Evolutionary conservation across 2,113 vertebrate genomes (phyloP).

Genomic region (Mormyrus iriodes): DNA sequence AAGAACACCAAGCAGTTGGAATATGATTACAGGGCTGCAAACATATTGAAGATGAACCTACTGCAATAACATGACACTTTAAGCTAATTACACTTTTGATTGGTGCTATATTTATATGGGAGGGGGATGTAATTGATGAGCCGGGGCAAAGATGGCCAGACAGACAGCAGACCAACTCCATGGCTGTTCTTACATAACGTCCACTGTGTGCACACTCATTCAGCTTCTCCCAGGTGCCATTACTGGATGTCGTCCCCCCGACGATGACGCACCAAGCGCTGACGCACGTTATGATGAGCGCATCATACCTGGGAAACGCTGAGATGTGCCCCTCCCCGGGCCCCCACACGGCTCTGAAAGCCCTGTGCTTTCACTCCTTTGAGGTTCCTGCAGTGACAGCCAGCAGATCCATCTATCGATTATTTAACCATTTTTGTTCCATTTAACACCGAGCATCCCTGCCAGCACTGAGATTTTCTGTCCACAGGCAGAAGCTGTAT

Average conservation of each 20-base stretch:
- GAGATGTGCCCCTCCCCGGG: neutral
- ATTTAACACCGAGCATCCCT: neutral
- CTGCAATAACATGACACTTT: neutral
- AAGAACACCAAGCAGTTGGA: neutral
- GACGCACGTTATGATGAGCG: neutral
- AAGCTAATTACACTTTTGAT: neutral
- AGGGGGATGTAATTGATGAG: neutral
- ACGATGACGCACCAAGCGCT: neutral
- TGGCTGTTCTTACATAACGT: neutral
- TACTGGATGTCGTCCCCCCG: neutral
- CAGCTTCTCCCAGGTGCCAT: neutral
- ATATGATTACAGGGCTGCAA: neutral
- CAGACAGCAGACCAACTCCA: neutral
- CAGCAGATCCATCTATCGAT: neutral
- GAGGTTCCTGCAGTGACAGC: neutral
- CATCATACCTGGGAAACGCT: neutral
- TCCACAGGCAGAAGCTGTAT: neutral
- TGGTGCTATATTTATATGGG: neutral
- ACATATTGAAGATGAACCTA: neutral
- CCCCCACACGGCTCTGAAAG: neutral
- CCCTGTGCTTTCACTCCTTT: neutral
- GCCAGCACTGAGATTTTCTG: neutral
- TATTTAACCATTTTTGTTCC: neutral
- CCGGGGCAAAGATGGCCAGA: neutral
- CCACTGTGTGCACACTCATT: neutral